Evolutionary conservation across 2,113 vertebrate genomes (phyloP).

Genomic region (Recurvirostra avosetta): DNA sequence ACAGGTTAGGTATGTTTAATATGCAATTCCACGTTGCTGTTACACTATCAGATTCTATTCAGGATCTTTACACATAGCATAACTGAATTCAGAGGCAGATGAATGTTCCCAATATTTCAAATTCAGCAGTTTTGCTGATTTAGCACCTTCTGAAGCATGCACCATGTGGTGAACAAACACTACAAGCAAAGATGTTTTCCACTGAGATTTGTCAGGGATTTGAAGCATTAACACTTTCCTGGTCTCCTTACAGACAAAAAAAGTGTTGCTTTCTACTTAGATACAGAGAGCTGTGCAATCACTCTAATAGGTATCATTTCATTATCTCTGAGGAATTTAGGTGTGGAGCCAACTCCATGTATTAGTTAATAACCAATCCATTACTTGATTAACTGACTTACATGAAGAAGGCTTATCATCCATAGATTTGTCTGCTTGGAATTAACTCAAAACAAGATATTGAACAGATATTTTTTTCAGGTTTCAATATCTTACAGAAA

Average conservation of each 20-base stretch:
- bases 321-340: slow-evolving; percentile 13
- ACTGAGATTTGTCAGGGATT: slow-evolving; percentile 19
- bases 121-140: slow-evolving; percentile 55
- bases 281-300: not conserved
- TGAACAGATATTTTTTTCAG: not conserved
- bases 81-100: slow-evolving; percentile 30
- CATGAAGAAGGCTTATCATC: slow-evolving; percentile 29
- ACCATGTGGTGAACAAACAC: slow-evolving; percentile 47
- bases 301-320: slow-evolving; percentile 28
- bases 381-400: slow-evolving; percentile 46
- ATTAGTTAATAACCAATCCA: slow-evolving; percentile 51
- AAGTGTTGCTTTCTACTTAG: not conserved
- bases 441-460: slow-evolving; percentile 18
- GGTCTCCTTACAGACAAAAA: not conserved
- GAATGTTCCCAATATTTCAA: slow-evolving; percentile 20
- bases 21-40: slow-evolving; percentile 38
- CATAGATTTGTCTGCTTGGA: slow-evolving; percentile 34
- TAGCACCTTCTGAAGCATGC: slow-evolving; percentile 31
- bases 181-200: slow-evolving; percentile 40
- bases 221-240: slow-evolving; percentile 37
- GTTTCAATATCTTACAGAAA: slow-evolving; percentile 11
- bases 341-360: not conserved
- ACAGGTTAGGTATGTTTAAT: slow-evolving; percentile 55
- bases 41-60: slow-evolving; percentile 12
- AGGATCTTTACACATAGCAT: not conserved